A percentile compares a stretch with the other conserved stretches of the same genome.
These are phyloP conservation scores for Dipodomys spectabilis DNA, from an alignment of 2,113 vertebrate genomes.

Conservation along the genomic window DNA sequence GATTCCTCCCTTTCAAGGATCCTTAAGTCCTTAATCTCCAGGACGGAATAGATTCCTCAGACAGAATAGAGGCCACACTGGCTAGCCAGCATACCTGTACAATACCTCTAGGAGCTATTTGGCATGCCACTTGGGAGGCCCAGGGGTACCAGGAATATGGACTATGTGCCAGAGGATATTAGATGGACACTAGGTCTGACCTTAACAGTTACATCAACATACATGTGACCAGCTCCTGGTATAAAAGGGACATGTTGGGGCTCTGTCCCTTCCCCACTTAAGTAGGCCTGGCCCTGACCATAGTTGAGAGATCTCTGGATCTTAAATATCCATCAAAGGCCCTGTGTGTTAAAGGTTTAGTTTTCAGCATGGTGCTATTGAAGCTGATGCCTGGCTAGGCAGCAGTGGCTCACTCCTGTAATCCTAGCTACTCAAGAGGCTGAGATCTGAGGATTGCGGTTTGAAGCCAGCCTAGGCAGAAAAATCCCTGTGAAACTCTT, in stretches of 20 bases:
- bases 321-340: background rate
- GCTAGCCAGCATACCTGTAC: constrained; percentile 73
- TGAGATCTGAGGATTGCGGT: too few species aligned
- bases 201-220: background rate
- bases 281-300: background rate
- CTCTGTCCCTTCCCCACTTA: background rate
- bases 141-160: too few species aligned
- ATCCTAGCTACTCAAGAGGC: too few species aligned
- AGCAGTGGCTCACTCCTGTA: too few species aligned
- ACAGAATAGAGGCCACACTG: background rate
- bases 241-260: background rate
- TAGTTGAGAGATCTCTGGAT: background rate
- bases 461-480: too few species aligned
- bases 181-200: background rate
- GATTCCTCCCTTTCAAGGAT: background rate
- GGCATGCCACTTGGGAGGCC: constrained; percentile 76
- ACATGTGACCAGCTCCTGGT: background rate
- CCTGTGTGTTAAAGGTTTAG: background rate
- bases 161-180: background rate
- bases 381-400: background rate
- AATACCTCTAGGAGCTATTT: constrained; percentile 70
- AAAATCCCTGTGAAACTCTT: too few species aligned
- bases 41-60: background rate
- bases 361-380: background rate
- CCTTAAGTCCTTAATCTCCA: too few species aligned